Base-by-base conservation (phyloP, 2,113 vertebrate genomes). In the Hiodon tergisus region DNA sequence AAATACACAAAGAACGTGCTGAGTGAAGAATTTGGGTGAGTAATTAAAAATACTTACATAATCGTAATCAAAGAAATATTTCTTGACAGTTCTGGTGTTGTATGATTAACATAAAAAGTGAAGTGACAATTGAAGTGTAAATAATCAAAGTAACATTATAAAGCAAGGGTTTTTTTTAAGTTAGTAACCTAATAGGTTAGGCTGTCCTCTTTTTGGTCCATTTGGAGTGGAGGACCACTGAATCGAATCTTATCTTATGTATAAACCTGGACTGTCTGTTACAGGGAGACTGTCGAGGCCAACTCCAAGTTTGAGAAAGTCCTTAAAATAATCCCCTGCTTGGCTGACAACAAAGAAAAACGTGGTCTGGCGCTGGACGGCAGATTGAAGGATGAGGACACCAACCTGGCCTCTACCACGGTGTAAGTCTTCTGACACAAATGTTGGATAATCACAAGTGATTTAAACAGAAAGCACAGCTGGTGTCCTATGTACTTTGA, bases 361-460 rank as follows among this genome's bases (percentile, higher is more conserved):
- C 85, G 90, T 16, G 93, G 94, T 11, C 86, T 98, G 58, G 87
- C 95, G 0, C 85, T 98, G 46, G 94, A 97, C 0, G 96, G 96
- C 59, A 93, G 94, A 70, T 91, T 97, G 71, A 98, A 94, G 83
- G 94, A 97, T 0, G 92, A 94, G 86, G 94, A 95, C 86, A 97
- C 94, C n/a, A 97, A 97, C 87, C 83, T 98, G 87, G 95, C 94
- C 69, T 96, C 94, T 70, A 92, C 89, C 83, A 95, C 93, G 2
- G 71, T 94, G 95, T 98, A 78, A 92, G 91, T 70, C 6, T 54
- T n/a, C 58, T 2, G 31, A 31, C 31, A 31, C 31, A 31, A 31
- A 31, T 31, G 31, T 31, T 31, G 31, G 31, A 57, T 10, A 5
- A 57, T 57, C 54, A 57, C 10, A 1, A 7, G 1, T 57, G 10